Base-by-base conservation (phyloP, 2,888 invertebrate species). In the Alentia gelatinosa region DNA sequence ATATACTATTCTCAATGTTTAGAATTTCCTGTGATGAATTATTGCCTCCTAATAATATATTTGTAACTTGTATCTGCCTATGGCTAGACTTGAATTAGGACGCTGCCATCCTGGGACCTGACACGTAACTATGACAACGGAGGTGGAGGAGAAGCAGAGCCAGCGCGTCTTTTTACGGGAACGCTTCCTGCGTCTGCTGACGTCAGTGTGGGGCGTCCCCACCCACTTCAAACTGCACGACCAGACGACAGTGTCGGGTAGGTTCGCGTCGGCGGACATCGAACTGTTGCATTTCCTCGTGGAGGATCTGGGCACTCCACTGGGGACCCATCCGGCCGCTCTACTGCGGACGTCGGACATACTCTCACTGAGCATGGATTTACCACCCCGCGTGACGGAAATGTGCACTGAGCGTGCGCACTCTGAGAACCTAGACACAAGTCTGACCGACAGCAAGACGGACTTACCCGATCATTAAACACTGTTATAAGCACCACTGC, bases 281-380 rank as follows among this genome's bases (percentile, higher is more conserved):
- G 93, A 95, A 50, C 92, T 94, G 33, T 94, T 94, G 23, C 93
- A 94, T 33, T 86, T 95, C 19, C 94, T 94, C 79, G 93, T 95
- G 3, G 91, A 91, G 0, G 92, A 95, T 63, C 92, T 95, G 23
- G 89, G 92, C n/a, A 95, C 95, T 0, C 95, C 95, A 0, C 95
- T 95, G 90, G 95, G 95, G 15, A 92, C 93, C 0, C 92, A 95
- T 33, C 95, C 95, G 1, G 93, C 94, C 75, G 95, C 95, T n/a
- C 91, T 94, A 0, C 89, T 95, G 5, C 92, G 95, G 33, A 92
- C 94, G 7, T 93, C 93, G 0, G 95, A 95, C 90, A 93, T 95
- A 19, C 19, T 63, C 26, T 91, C 93, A 0, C 90, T 94, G 23
- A 89, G 30, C 30, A 89, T 83, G 83, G 30, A 26, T 26, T 68